Percentiles rank a stretch among this genome's conserved stretches.
phyloP scores from a whole-genome alignment of 2,797 vertebrate species.

The Gymnoscopelus braueri region DNA sequence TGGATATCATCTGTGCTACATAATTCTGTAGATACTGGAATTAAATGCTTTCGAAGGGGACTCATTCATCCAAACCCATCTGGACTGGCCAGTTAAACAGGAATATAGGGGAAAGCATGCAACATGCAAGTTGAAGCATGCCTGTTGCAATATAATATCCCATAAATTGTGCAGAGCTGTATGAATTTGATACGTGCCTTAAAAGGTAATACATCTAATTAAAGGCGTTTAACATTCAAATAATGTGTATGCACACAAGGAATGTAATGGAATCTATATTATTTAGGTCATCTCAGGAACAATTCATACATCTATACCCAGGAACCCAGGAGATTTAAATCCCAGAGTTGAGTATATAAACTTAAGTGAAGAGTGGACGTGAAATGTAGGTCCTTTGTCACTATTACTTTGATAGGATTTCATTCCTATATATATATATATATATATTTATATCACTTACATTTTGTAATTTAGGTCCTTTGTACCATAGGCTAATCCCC shows the following conservation, averaged over 20 bases:
- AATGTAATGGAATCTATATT: constrained; percentile 36
- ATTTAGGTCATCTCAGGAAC: constrained; percentile 31
- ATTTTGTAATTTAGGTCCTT: no score
- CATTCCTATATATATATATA: no score
- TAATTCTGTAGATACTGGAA: neutral
- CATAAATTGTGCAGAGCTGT: constrained; percentile 62
- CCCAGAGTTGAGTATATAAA: no score
- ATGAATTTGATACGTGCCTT: constrained; percentile 59
- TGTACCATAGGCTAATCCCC: no score
- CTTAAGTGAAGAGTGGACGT: no score
- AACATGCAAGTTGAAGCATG: neutral
- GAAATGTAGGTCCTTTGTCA: no score
- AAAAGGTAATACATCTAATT: constrained; percentile 47
- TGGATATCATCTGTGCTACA: constrained; percentile 3
- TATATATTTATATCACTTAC: no score
- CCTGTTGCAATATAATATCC: constrained; percentile 9
- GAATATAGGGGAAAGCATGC: constrained; percentile 22
- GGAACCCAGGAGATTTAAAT: no score
- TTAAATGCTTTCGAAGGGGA: neutral
- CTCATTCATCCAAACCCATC: constrained; percentile 9
- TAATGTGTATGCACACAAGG: constrained; percentile 32
- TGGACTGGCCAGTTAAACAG: constrained; percentile 1
- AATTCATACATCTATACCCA: no score
- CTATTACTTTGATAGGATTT: no score
- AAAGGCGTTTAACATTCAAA: constrained; percentile 64